Evolutionary conservation across 2,113 vertebrate genomes (phyloP).

Genomic region (Canis aureus): DNA sequence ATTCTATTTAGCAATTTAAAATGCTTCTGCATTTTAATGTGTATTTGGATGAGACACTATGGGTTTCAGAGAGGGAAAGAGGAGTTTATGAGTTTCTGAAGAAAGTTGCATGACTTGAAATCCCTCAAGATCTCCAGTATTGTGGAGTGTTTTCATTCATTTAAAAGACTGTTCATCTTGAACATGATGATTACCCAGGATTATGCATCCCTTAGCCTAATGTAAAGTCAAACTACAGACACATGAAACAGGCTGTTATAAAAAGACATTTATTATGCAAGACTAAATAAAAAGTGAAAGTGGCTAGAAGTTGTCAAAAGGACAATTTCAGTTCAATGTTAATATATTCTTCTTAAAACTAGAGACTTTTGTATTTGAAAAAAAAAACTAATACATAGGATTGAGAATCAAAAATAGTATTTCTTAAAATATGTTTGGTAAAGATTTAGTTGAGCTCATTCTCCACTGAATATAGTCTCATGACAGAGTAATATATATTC

Average conservation of each 20-base stretch:
- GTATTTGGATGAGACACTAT: not conserved
- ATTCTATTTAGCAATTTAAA: not conserved
- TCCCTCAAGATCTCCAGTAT: conserved; percentile 22
- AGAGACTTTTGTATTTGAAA: not conserved
- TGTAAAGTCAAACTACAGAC: not conserved
- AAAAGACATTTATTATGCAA: conserved; percentile 21
- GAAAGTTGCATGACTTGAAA: conserved; percentile 24
- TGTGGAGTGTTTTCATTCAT: conserved; percentile 33
- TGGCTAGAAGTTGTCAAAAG: not conserved
- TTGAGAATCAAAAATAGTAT: not conserved
- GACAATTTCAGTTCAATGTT: conserved; percentile 26
- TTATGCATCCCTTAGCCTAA: not conserved
- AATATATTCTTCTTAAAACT: conserved; percentile 14
- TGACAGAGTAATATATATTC: not conserved
- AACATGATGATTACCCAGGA: not conserved
- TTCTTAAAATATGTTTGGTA: not conserved
- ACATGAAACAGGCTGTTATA: not conserved
- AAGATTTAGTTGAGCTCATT: not conserved
- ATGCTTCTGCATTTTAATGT: not conserved
- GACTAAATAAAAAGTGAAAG: conserved; percentile 41
- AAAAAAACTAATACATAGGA: not conserved
- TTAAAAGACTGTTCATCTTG: not conserved
- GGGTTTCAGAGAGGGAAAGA: not conserved
- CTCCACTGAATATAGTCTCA: not conserved
- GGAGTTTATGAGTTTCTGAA: not conserved